Evolutionary conservation across 23 tunicate genomes (phyloP).

Genomic region (Phallusia fumigata): DNA sequence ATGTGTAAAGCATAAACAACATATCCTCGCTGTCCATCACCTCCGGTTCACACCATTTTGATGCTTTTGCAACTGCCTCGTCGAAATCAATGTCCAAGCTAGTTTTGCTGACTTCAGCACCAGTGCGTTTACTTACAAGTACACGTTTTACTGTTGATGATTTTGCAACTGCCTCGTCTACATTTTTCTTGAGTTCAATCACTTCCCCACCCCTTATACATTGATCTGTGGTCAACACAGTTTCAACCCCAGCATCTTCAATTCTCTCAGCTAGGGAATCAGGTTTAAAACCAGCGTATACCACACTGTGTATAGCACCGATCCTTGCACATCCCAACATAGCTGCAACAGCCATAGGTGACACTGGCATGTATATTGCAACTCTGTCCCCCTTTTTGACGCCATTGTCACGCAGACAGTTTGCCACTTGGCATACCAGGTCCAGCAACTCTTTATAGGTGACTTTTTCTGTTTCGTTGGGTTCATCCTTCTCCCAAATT

Average conservation of each 20-base stretch:
- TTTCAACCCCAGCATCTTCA: slow-evolving; percentile 76
- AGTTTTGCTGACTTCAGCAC: slow-evolving; percentile 36
- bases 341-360: slow-evolving; percentile 86
- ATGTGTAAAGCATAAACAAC: slow-evolving; percentile 90
- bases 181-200: slow-evolving; percentile 81
- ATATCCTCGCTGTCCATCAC: slow-evolving; percentile 87
- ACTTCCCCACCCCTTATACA: slow-evolving; percentile 90
- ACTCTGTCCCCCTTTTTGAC: slow-evolving; percentile 94
- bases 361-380: slow-evolving; percentile 96
- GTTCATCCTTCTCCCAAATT: slow-evolving; percentile 99
- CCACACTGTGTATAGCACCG: slow-evolving; percentile 96
- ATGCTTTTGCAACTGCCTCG: slow-evolving; percentile 38
- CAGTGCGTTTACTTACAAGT: slow-evolving; percentile 73
- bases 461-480: slow-evolving; percentile 67
- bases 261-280: slow-evolving; percentile 93
- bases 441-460: slow-evolving; percentile 66
- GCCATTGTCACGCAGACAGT: slow-evolving; percentile 55
- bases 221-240: slow-evolving; percentile 79
- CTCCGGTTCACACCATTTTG: slow-evolving; percentile 55
- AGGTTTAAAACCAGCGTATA: slow-evolving; percentile 97
- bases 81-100: slow-evolving; percentile 81
- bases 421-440: slow-evolving; percentile 67
- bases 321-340: slow-evolving; percentile 97
- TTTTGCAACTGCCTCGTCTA: slow-evolving; percentile 75
- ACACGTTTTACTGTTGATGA: slow-evolving; percentile 84